These are phyloP conservation scores for Cossypha dichroa DNA, from an alignment of 2,797 vertebrate species.

Conservation along the genomic window DNA sequence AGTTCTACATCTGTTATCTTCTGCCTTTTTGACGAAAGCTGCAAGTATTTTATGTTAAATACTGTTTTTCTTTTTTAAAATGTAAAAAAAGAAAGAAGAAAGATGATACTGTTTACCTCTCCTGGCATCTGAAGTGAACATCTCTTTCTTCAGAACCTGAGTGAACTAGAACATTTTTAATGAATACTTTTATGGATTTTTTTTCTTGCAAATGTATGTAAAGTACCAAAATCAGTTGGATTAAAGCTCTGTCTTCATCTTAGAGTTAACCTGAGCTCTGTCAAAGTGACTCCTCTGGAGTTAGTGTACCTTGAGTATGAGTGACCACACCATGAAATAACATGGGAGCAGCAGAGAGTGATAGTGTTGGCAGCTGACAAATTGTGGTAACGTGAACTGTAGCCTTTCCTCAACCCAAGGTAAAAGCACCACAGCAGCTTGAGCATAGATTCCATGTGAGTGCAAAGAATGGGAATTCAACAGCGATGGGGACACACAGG, in stretches of 20 bases:
- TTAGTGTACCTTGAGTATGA: neutral
- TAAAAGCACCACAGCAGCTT: neutral
- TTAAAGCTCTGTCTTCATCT: neutral
- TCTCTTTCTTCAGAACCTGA: neutral
- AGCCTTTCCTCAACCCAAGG: neutral
- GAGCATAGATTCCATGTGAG: neutral
- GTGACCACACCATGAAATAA: slow-evolving; percentile 59
- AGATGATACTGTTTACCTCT: neutral
- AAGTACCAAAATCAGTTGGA: neutral
- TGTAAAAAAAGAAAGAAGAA: neutral
- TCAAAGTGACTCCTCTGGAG: neutral
- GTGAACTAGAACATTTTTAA: neutral
- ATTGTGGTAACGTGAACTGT: neutral
- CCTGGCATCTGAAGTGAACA: neutral
- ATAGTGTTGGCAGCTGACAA: slow-evolving; percentile 39
- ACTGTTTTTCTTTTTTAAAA: neutral
- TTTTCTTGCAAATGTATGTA: neutral
- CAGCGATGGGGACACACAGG: neutral
- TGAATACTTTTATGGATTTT: neutral
- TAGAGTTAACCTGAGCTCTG: neutral
- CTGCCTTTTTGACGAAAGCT: neutral
- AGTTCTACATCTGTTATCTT: neutral
- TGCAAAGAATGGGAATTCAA: neutral
- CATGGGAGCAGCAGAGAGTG: slow-evolving; percentile 24
- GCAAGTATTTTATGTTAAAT: neutral